A percentile compares a stretch with the other conserved stretches of the same genome.
Evolutionary conservation across 2,797 vertebrate genomes (phyloP).

Genomic region (Sebastiscus tertius): DNA sequence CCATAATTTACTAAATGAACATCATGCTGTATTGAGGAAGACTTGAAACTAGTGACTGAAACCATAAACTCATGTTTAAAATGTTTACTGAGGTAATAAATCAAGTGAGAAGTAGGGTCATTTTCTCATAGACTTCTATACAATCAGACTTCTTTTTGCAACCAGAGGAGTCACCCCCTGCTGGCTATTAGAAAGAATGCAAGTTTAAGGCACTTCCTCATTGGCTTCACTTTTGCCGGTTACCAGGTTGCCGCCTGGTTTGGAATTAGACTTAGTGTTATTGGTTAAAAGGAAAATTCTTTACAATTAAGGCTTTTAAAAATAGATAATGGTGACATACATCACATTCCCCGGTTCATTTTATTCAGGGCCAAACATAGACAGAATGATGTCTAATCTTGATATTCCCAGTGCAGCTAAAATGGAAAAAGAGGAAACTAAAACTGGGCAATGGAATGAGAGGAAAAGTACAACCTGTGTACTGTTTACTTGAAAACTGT

Average conservation of each 20-base stretch:
- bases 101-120: no score
- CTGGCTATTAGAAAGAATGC: background rate
- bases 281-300: background rate
- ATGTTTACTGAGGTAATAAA: no score
- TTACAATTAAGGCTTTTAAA: background rate
- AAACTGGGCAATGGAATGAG: background rate
- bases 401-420: background rate
- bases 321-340: background rate
- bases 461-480: background rate
- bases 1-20: no score
- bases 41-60: fast-evolving
- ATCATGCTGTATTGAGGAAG: no score
- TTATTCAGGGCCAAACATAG: background rate
- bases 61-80: no score
- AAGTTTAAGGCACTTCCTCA: background rate
- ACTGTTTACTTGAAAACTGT: background rate
- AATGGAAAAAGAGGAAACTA: background rate
- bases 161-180: no score
- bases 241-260: background rate
- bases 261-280: background rate
- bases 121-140: no score
- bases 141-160: no score
- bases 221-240: no score
- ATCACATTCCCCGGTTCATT: background rate
- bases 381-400: background rate